These are phyloP conservation scores for Macrophya annulata DNA, from an alignment of 2,888 invertebrate genomes.

Conservation along the genomic window DNA sequence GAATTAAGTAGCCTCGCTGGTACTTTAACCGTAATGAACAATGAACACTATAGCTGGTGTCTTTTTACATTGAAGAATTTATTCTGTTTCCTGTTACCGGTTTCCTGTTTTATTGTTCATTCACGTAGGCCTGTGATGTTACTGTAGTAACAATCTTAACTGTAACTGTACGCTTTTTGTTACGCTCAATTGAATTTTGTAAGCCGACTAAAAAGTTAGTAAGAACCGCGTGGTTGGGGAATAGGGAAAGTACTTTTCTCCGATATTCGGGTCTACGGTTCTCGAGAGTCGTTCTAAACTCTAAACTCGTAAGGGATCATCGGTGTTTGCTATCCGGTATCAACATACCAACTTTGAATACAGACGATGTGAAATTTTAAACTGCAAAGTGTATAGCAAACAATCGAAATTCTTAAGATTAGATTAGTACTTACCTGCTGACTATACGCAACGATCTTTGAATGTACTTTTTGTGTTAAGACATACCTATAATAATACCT, in stretches of 20 bases:
- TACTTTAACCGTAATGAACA: neutral
- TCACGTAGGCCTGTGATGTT: neutral
- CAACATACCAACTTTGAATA: constrained; percentile 26
- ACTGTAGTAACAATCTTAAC: neutral
- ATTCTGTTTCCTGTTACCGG: constrained; percentile 2
- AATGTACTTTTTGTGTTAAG: neutral
- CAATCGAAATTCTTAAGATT: neutral
- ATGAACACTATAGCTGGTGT: neutral
- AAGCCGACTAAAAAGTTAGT: constrained; percentile 39
- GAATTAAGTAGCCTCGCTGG: neutral
- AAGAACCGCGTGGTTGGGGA: neutral
- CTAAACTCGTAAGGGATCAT: constrained; percentile 28
- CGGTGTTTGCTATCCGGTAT: constrained; percentile 5
- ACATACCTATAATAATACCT: neutral
- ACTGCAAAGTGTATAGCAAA: constrained; percentile 28
- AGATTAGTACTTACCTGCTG: neutral
- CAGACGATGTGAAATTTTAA: constrained; percentile 36
- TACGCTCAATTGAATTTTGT: constrained; percentile 22
- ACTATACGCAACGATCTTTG: neutral
- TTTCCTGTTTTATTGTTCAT: neutral
- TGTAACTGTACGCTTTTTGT: constrained; percentile 19
- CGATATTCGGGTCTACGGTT: constrained; percentile 24
- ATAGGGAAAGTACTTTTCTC: constrained; percentile 25
- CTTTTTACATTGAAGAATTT: neutral
- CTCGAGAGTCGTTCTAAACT: constrained; percentile 25